These are phyloP conservation scores for Petaurus breviceps DNA, from an alignment of 2,113 vertebrate species.

Conservation along the genomic window DNA sequence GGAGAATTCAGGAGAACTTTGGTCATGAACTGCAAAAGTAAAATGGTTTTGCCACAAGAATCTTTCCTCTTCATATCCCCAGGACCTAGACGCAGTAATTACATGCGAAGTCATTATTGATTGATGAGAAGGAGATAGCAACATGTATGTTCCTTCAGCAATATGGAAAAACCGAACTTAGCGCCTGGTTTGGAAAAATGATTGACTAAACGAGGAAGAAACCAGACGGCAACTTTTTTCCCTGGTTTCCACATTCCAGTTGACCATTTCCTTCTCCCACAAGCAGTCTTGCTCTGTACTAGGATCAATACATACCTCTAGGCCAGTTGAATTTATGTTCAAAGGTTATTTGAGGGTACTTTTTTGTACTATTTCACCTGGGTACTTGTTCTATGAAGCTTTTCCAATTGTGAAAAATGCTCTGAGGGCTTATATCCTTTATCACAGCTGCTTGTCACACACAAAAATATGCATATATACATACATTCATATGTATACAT, in stretches of 20 bases:
- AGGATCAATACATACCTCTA: too few relatives aligned
- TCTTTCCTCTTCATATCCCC: background rate
- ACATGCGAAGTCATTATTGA: background rate
- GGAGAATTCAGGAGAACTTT: background rate
- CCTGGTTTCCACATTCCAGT: background rate
- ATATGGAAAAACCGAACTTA: background rate
- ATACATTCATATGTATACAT: background rate
- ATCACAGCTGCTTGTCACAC: background rate
- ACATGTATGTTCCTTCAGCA: too few relatives aligned
- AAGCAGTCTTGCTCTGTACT: background rate
- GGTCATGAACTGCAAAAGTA: background rate
- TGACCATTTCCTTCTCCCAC: background rate
- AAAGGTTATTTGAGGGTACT: background rate
- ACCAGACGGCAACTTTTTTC: background rate
- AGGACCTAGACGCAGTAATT: background rate
- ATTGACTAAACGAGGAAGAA: background rate
- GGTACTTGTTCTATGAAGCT: background rate
- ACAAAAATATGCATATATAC: too few relatives aligned
- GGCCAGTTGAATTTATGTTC: background rate
- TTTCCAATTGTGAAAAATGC: background rate
- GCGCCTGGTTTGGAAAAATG: background rate
- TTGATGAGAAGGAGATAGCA: background rate
- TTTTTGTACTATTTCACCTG: background rate
- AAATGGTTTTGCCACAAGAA: background rate
- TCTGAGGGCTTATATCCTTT: background rate